Conservation (phyloP, 2,113 vertebrate genomes). For the Panurus biarmicus region DNA sequence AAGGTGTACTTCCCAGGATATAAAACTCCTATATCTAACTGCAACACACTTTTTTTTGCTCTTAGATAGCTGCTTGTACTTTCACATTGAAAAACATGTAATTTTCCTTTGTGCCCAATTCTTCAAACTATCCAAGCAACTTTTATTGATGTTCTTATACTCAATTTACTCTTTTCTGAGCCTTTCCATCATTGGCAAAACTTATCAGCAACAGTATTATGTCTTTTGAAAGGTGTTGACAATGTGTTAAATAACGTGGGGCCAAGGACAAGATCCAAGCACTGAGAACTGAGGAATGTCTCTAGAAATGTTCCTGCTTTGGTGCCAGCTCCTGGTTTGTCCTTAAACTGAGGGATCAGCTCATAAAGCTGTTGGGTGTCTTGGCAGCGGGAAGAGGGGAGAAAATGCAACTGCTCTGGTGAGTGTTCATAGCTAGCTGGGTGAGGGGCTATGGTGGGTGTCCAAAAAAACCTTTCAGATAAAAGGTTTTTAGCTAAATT, state of each 20-base stretch:
- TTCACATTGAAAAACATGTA: neutral
- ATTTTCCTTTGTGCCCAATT: neutral
- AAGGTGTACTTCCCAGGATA: neutral
- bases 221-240: conserved; percentile 12
- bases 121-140: neutral
- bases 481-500: neutral
- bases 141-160: neutral
- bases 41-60: neutral
- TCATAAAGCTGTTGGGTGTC: neutral
- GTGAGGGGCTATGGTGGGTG: neutral
- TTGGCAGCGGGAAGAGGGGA: neutral
- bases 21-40: neutral
- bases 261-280: conserved; percentile 3
- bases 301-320: neutral
- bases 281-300: neutral
- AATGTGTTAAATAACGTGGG: neutral
- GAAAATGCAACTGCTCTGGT: neutral
- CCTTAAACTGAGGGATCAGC: neutral
- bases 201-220: neutral
- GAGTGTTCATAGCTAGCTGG: neutral
- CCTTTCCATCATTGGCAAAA: neutral
- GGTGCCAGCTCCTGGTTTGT: neutral
- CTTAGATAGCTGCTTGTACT: neutral
- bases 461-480: neutral
- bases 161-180: neutral